phyloP scores from a whole-genome alignment of 2,113 vertebrate genomes.

The Nansenia antarctica region DNA sequence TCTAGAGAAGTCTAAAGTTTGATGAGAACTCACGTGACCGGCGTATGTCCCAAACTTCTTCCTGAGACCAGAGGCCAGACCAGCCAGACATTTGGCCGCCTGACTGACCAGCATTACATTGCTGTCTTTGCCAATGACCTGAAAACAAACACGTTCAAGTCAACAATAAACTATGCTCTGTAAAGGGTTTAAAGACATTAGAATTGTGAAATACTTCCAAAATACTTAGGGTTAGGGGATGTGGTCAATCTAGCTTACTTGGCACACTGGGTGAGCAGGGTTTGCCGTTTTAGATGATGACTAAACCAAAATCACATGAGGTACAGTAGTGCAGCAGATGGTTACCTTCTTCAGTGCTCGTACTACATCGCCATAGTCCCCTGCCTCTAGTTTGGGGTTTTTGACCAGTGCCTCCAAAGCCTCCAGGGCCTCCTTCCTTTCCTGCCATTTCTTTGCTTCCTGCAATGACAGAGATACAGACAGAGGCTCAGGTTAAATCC shows the following conservation, averaged over 20 bases:
- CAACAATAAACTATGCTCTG: no score
- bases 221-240: no score
- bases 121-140: conserved; percentile 97
- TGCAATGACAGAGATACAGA: no score
- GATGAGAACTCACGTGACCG: conserved; percentile 87
- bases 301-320: no score
- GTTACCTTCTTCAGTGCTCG: conserved; percentile 96
- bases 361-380: conserved; percentile 94
- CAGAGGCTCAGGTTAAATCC: conserved; percentile 8
- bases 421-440: conserved; percentile 95
- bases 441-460: conserved; percentile 99
- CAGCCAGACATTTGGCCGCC: conserved; percentile 94
- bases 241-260: no score
- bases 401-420: conserved; percentile 87
- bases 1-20: no score
- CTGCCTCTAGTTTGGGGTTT: conserved; percentile 92
- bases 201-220: no score
- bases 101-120: conserved; percentile 96
- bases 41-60: conserved; percentile 98
- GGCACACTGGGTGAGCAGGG: no score
- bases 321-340: no score
- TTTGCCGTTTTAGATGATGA: no score
- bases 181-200: no score
- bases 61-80: conserved; percentile 87
- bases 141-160: conserved; percentile 22